Base-by-base conservation (phyloP, 2,888 invertebrate species). In the Brenthis hecate region DNA sequence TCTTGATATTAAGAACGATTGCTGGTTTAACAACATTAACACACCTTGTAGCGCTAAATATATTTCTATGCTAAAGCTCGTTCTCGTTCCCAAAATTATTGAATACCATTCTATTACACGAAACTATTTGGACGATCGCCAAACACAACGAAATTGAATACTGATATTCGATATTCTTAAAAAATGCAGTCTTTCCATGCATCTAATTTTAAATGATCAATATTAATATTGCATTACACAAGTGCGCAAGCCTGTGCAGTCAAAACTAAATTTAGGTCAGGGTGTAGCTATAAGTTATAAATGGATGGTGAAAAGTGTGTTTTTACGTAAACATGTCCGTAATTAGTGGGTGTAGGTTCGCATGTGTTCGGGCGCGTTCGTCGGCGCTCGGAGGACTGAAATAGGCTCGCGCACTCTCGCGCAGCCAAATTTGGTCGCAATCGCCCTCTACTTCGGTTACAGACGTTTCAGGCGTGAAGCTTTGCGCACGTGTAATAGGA, bases 371-470 rank as follows among this genome's bases (percentile, higher is more conserved):
- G 81, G 58, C 47, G 66, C 56, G 76, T 71, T 74, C 78, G 78
- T 77, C 72, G 71, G 74, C 67, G 73, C 62, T 87, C 88, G 88
- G 82, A 74, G 66, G 77, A 82, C 86, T 85, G 88, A 92, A 92
- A 92, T 91, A 91, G 89, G 82, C 85, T 80, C 80, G 85, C 81
- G 77, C 81, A 77, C 79, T 82, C 80, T 76, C 81, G 75, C 87
- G 84, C 83, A 84, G 85, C 94, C 94, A 93, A 94, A 94, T 94
- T 94, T 94, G 94, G 94, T 89, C 84, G 85, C 86, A 84, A 74
- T 73, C 81, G 80, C 75, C 76, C 83, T 78, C 83, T 78, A 78
- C 78, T 82, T 77, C 76, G 82, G 77, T 89, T 91, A 91, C 92
- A 87, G 82, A 80, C 78, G 76, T 82, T 85, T 84, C 66, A 62